phyloP scores from a whole-genome alignment of 2,888 invertebrate genomes.

The Phaonia tiefii region DNA sequence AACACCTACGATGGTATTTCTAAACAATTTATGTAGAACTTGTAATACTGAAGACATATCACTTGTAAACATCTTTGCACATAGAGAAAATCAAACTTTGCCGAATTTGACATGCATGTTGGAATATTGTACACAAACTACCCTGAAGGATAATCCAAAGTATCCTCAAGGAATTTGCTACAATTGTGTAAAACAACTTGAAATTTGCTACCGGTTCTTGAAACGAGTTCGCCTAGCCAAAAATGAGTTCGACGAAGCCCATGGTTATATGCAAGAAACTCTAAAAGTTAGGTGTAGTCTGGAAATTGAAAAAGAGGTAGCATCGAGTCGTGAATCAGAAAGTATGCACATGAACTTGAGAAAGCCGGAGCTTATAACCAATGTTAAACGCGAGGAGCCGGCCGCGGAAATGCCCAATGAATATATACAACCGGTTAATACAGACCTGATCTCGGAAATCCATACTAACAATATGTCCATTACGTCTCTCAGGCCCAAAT shows the following conservation, averaged over 20 bases:
- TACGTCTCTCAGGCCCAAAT: too few relatives aligned
- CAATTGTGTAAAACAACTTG: slow-evolving; percentile 72
- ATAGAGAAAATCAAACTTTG: slow-evolving; percentile 3
- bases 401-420: not conserved
- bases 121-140: slow-evolving; percentile 60
- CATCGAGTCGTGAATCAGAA: not conserved
- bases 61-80: slow-evolving; percentile 67
- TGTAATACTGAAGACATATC: slow-evolving; percentile 72
- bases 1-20: slow-evolving; percentile 69
- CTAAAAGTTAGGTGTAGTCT: not conserved
- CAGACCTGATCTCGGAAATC: too few relatives aligned
- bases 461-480: too few relatives aligned
- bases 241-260: slow-evolving; percentile 69
- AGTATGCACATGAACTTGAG: too few relatives aligned
- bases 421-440: not conserved
- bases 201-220: slow-evolving; percentile 73
- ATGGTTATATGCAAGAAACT: slow-evolving; percentile 1
- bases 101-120: slow-evolving; percentile 47
- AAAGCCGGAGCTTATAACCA: not conserved
- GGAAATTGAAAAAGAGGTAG: not conserved
- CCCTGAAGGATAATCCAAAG: slow-evolving; percentile 64
- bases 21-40: slow-evolving; percentile 71
- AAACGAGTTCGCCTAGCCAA: slow-evolving; percentile 71
- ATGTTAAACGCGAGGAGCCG: not conserved
- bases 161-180: slow-evolving; percentile 76